A percentile compares a stretch with the other conserved stretches of the same genome.
These are phyloP conservation scores for Mesocentrotus franciscanus DNA, from an alignment of 53 echinoderm and acorn worm genomes.

Conservation along the genomic window DNA sequence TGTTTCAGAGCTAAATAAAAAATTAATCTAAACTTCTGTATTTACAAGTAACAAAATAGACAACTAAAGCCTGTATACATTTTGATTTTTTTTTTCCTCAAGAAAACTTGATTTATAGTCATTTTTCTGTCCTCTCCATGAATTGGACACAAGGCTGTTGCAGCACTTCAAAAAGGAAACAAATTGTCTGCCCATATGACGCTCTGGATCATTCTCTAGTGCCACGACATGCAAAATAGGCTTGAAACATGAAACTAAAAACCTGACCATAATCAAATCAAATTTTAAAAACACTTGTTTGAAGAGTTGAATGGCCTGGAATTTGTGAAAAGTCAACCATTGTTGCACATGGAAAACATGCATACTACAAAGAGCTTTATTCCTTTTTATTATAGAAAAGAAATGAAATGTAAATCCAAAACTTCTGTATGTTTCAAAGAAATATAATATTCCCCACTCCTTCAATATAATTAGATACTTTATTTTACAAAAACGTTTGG, in stretches of 20 bases:
- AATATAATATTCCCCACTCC: background rate
- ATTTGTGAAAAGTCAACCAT: background rate
- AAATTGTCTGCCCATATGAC: background rate
- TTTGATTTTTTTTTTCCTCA: too few species aligned
- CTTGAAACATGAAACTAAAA: background rate
- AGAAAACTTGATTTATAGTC: too few species aligned
- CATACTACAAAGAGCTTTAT: background rate
- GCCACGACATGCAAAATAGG: background rate
- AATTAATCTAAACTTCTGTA: too few species aligned
- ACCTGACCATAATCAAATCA: background rate
- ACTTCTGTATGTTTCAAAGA: background rate
- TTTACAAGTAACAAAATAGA: too few species aligned
- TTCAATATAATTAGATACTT: background rate
- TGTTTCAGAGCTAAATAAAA: too few species aligned
- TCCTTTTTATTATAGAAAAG: too few species aligned
- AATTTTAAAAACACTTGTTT: background rate
- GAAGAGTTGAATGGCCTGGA: background rate
- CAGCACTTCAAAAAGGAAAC: background rate
- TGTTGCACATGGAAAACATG: background rate
- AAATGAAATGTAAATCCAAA: background rate
- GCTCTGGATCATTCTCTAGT: background rate
- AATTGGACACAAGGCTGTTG: background rate
- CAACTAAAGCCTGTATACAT: too few species aligned
- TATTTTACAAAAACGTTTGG: background rate
- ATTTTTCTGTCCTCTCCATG: background rate